Evolutionary conservation across 2,888 invertebrate species (phyloP).

Genomic region (Onthophagus sagittarius): DNA sequence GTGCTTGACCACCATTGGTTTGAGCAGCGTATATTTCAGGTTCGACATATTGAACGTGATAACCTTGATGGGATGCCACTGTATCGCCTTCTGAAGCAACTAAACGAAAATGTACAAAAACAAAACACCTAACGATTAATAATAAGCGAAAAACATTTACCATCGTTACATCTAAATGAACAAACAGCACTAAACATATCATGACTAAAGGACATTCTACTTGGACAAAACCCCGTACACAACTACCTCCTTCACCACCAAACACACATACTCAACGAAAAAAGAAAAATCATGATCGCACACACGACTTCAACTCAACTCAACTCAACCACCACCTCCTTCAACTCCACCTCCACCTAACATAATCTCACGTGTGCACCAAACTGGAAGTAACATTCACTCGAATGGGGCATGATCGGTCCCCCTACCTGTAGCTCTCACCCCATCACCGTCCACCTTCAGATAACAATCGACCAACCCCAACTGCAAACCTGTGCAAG

Average conservation of each 20-base stretch:
- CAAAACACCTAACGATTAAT: constrained; percentile 9
- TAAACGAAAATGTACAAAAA: constrained; percentile 22
- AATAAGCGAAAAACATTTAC: constrained; percentile 18
- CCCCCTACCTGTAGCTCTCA: constrained; percentile 29
- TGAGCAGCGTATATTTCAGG: constrained; percentile 62
- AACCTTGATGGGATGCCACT: constrained; percentile 56
- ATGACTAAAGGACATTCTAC: background rate
- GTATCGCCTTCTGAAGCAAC: constrained; percentile 58
- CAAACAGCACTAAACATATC: background rate
- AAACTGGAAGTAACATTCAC: constrained; percentile 29
- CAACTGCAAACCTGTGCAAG: constrained; percentile 19
- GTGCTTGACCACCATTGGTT: constrained; percentile 54
- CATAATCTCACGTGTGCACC: constrained; percentile 20
- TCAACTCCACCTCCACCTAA: constrained; percentile 16
- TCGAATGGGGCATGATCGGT: constrained; percentile 28
- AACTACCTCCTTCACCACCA: background rate
- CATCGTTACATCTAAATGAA: constrained; percentile 16
- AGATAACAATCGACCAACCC: constrained; percentile 20
- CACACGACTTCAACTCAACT: background rate
- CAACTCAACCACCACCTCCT: constrained; percentile 2
- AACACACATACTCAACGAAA: background rate
- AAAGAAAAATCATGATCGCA: background rate
- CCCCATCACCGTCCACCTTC: constrained; percentile 11
- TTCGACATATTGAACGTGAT: constrained; percentile 74
- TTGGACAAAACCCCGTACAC: background rate